These are phyloP conservation scores for Eurystomus gularis DNA, from an alignment of 2,113 vertebrate genomes.

Conservation along the genomic window DNA sequence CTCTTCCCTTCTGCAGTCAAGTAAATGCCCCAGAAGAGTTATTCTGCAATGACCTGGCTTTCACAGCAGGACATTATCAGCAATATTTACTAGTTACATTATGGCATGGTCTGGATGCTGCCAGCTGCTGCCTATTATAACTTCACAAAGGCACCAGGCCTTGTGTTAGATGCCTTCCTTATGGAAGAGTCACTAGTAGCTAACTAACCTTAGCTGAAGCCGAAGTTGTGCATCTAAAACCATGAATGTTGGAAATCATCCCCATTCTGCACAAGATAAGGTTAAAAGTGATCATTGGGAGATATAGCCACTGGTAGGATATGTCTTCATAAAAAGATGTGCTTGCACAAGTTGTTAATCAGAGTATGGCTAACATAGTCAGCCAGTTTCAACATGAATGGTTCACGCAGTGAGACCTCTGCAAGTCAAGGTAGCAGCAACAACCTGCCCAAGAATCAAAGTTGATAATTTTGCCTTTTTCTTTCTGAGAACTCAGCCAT, in stretches of 20 bases:
- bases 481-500: neutral
- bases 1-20: neutral
- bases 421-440: neutral
- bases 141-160: neutral
- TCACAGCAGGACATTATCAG: neutral
- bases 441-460: neutral
- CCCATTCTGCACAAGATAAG: neutral
- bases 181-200: neutral
- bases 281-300: neutral
- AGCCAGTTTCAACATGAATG: neutral
- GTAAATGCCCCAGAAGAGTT: neutral
- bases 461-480: neutral
- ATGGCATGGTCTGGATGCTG: neutral
- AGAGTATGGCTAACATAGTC: neutral
- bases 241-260: neutral
- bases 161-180: neutral
- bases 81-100: neutral
- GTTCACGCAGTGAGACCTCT: neutral
- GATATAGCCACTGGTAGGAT: neutral
- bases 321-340: neutral
- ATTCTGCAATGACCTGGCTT: neutral
- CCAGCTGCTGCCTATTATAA: neutral
- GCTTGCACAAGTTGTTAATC: neutral
- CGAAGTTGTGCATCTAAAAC: neutral
- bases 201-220: neutral